Conservation (phyloP, 2,113 vertebrate genomes). For the Cephalophus harveyi region DNA sequence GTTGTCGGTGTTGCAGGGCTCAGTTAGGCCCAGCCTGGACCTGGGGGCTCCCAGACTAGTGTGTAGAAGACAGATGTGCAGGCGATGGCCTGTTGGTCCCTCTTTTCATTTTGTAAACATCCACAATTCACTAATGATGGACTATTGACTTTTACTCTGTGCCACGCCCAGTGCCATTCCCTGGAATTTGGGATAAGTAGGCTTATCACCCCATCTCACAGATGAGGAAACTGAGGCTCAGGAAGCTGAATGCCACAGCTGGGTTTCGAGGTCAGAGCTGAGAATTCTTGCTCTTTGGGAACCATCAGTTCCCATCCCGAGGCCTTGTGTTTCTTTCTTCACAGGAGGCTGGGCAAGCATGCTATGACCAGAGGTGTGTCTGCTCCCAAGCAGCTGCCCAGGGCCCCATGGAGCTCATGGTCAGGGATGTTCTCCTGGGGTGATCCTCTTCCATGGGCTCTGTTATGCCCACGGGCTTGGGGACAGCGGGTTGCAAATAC, state of each 20-base stretch:
- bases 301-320: neutral
- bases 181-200: neutral
- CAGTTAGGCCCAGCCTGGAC: neutral
- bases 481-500: constrained; percentile 58
- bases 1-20: neutral
- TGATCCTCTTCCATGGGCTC: constrained; percentile 52
- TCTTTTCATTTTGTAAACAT: neutral
- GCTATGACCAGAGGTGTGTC: neutral
- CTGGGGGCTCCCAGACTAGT: neutral
- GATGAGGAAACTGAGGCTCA: neutral
- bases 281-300: neutral
- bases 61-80: neutral
- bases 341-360: neutral
- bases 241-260: neutral
- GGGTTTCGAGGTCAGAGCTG: neutral
- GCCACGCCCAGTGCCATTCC: fast-evolving
- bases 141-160: neutral
- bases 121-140: neutral
- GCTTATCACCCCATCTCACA: neutral
- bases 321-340: neutral
- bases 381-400: neutral
- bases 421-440: constrained; percentile 55
- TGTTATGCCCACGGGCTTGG: constrained; percentile 58
- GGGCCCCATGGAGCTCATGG: neutral
- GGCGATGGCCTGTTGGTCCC: no score